Percentiles rank a stretch among this genome's conserved stretches.
phyloP scores from a whole-genome alignment of 2,113 vertebrate species.

The Silurus glanis region DNA sequence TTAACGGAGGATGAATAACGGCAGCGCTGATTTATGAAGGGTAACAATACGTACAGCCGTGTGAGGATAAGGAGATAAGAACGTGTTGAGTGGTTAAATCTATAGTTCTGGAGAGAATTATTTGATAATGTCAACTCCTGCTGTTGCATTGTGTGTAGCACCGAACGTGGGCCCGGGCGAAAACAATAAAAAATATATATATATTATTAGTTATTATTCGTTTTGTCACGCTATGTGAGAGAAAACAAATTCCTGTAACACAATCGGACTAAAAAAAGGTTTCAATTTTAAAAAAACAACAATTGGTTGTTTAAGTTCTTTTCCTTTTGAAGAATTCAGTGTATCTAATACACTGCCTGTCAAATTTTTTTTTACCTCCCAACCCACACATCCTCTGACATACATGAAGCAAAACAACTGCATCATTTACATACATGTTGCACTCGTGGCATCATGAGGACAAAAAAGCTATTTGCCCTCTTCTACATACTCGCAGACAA shows the following conservation, averaged over 20 bases:
- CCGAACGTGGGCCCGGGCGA: neutral
- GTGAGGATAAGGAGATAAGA: constrained; percentile 5
- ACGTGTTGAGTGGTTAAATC: constrained; percentile 3
- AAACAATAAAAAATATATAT: neutral
- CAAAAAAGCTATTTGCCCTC: neutral
- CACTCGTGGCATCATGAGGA: neutral
- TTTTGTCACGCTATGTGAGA: no score
- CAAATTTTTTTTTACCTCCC: neutral
- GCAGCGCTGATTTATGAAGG: constrained; percentile 36
- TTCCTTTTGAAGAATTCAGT: neutral
- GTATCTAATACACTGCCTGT: neutral
- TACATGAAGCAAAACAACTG: neutral
- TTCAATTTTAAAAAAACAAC: no score
- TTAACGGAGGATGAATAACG: constrained; percentile 49
- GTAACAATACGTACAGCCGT: neutral
- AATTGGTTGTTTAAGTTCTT: no score
- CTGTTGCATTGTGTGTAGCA: no score
- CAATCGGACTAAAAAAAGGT: no score
- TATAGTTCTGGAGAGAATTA: constrained; percentile 3
- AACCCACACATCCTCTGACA: neutral
- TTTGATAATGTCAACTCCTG: neutral
- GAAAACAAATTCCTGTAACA: no score
- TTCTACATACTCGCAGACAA: neutral
- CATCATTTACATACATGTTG: neutral
- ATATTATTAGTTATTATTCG: no score